phyloP scores from a whole-genome alignment of 30 jellyfish, hydroid and myxozoan genomes.

The Calvadosia cruxmelitensis region DNA sequence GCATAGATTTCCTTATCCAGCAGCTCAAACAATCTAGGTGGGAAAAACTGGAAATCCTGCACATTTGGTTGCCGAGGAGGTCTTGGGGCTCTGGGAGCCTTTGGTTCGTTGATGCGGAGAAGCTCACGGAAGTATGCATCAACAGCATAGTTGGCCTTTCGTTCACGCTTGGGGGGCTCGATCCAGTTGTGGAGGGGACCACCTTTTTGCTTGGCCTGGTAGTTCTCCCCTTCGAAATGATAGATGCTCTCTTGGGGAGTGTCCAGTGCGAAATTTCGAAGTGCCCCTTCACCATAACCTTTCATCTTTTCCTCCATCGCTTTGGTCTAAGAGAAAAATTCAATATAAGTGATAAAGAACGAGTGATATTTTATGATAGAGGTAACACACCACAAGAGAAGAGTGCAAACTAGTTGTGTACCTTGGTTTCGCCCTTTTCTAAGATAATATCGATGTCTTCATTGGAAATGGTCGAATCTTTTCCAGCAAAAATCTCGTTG shows the following conservation, averaged over 20 bases:
- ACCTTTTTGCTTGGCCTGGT: conserved; percentile 66
- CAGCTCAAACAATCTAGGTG: conserved; percentile 91
- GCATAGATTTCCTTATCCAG: conserved; percentile 80
- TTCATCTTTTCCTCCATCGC: conserved; percentile 80
- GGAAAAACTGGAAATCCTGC: conserved; percentile 96
- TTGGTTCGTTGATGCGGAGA: conserved; percentile 86
- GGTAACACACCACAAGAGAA: no score
- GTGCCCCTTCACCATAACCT: conserved; percentile 70
- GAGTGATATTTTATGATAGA: no score
- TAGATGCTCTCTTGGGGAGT: conserved; percentile 78
- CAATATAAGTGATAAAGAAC: background rate
- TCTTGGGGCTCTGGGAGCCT: conserved; percentile 95
- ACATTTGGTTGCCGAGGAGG: conserved; percentile 98
- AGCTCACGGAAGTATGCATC: conserved; percentile 91
- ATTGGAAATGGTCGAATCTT: conserved; percentile 78
- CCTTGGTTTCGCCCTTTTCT: conserved; percentile 89
- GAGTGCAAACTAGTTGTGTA: conserved; percentile 9
- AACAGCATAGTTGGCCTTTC: conserved; percentile 96
- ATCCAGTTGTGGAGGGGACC: conserved; percentile 47
- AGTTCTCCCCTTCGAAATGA: conserved; percentile 97
- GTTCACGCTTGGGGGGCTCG: conserved; percentile 99
- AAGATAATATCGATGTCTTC: conserved; percentile 82
- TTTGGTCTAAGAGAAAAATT: conserved; percentile 40
- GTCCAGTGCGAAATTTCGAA: conserved; percentile 89
- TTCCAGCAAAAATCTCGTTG: conserved; percentile 82